Evolutionary conservation across 1,140 invertebrate species (phyloP).

Genomic region (Oryctes rhinoceros): DNA sequence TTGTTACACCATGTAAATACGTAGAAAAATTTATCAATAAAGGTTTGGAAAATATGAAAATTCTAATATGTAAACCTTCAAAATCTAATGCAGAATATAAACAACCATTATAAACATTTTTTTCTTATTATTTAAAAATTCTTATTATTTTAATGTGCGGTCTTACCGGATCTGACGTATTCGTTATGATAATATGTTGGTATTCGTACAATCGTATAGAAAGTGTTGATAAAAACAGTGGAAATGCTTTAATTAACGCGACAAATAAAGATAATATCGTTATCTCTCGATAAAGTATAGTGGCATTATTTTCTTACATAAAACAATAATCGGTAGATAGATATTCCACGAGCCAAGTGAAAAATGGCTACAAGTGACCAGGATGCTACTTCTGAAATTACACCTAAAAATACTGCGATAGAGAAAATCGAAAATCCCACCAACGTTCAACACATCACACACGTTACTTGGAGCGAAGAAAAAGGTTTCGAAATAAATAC

Average conservation of each 20-base stretch:
- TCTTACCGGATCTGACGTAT: constrained; percentile 23
- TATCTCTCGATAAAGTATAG: neutral
- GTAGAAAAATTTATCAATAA: too few species aligned
- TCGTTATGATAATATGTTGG: neutral
- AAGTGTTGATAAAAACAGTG: constrained; percentile 12
- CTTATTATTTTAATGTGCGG: neutral
- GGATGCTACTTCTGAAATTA: neutral
- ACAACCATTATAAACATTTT: too few species aligned
- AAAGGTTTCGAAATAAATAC: constrained; percentile 20
- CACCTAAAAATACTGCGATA: neutral
- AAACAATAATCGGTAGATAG: too few species aligned
- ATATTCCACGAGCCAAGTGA: too few species aligned
- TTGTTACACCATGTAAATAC: too few species aligned
- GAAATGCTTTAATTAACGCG: neutral
- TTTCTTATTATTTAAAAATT: neutral
- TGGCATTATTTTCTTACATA: neutral
- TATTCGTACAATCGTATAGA: neutral
- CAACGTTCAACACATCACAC: constrained; percentile 16
- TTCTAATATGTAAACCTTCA: too few species aligned
- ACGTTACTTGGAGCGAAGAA: constrained; percentile 22
- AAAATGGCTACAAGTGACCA: too few species aligned
- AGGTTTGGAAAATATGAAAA: too few species aligned
- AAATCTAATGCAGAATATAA: too few species aligned
- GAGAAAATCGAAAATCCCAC: neutral
- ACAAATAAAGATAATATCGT: constrained; percentile 8